These are phyloP conservation scores for Notarius lentiginosus DNA, from an alignment of 2,113 vertebrate species.

Conservation along the genomic window DNA sequence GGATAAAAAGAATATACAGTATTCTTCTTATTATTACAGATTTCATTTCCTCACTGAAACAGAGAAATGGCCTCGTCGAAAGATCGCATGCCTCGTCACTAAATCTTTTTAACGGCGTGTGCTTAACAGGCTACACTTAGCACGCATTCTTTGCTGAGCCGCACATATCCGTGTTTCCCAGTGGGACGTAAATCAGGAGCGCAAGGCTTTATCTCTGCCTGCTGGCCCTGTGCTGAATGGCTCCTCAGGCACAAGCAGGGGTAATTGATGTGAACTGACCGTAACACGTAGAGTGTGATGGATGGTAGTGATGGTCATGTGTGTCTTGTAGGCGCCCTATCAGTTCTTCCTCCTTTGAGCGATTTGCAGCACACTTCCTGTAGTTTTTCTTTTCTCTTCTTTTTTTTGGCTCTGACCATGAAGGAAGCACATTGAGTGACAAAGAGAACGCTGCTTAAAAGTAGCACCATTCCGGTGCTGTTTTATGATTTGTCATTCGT, in stretches of 20 bases:
- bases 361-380: conserved; percentile 37
- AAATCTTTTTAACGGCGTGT: conserved; percentile 35
- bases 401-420: not conserved
- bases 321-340: conserved; percentile 25
- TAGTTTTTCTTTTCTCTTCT: not conserved
- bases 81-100: not conserved
- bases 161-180: conserved; percentile 8
- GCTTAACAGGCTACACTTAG: conserved; percentile 5
- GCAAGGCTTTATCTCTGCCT: conserved; percentile 41
- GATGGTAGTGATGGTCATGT: conserved; percentile 40
- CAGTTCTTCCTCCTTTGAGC: conserved; percentile 30
- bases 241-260: conserved; percentile 9
- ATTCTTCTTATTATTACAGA: not conserved
- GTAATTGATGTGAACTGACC: conserved; percentile 25
- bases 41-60: not conserved
- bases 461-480: not conserved
- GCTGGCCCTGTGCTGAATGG: conserved; percentile 19
- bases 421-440: not conserved
- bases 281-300: conserved; percentile 52
- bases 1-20: not conserved
- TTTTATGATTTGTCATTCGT: not conserved
- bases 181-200: conserved; percentile 39
- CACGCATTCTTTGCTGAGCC: conserved; percentile 5
- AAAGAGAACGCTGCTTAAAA: not conserved
- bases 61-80: not conserved